Evolutionary conservation across 2,888 invertebrate species (phyloP).

Genomic region (Carcina quercana): DNA sequence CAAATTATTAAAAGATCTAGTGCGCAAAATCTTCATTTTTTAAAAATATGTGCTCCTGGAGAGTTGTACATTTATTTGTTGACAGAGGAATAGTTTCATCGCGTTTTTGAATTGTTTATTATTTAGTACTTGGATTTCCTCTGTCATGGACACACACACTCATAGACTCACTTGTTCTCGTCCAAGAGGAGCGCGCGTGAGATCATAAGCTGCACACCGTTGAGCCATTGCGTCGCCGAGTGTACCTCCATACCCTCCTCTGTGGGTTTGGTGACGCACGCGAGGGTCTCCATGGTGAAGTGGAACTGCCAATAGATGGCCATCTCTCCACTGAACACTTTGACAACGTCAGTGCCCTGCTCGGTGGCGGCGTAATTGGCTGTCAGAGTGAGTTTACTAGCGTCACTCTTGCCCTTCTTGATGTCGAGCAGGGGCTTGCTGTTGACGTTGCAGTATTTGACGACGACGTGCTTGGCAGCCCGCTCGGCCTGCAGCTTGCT

Average conservation of each 20-base stretch:
- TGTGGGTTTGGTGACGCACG: conserved; percentile 75
- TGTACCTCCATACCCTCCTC: conserved; percentile 81
- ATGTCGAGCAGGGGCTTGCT: conserved; percentile 37
- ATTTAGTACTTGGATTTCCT: background rate
- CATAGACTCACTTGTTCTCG: conserved; percentile 65
- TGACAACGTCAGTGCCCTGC: conserved; percentile 42
- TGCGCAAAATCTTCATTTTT: background rate
- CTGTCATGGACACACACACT: background rate
- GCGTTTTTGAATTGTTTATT: background rate
- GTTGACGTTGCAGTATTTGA: conserved; percentile 62
- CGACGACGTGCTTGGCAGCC: conserved; percentile 71
- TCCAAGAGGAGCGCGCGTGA: conserved; percentile 68
- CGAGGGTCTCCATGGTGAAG: conserved; percentile 81
- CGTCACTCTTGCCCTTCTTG: conserved; percentile 31
- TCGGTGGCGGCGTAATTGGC: conserved; percentile 24
- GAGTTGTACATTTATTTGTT: background rate
- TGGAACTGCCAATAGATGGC: conserved; percentile 79
- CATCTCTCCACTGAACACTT: conserved; percentile 61
- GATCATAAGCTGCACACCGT: conserved; percentile 67
- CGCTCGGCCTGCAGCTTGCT: conserved; percentile 62
- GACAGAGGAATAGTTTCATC: background rate
- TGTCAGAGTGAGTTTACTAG: conserved; percentile 20
- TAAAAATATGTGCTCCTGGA: background rate
- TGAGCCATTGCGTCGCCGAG: conserved; percentile 75
- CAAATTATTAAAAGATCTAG: background rate